These are phyloP conservation scores for Chanos chanos DNA, from an alignment of 2,797 vertebrate species.

Conservation along the genomic window DNA sequence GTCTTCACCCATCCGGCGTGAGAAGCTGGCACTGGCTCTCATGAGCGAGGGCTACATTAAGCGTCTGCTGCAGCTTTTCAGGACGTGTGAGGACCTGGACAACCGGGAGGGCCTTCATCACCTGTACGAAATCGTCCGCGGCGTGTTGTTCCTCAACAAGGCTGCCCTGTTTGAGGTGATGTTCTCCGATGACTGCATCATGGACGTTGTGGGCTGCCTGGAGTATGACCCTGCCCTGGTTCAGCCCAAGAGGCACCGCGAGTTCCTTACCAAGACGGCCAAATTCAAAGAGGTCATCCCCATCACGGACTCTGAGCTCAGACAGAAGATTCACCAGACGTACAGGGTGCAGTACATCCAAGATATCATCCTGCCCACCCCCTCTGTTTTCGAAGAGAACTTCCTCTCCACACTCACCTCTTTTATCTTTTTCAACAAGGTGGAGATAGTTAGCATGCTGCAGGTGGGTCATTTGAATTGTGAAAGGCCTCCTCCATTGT, in stretches of 20 bases:
- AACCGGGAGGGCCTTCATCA: conserved; percentile 96
- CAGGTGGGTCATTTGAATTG: conserved; percentile 71
- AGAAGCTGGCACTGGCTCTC: conserved; percentile 94
- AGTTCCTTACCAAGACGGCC: conserved; percentile 98
- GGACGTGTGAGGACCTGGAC: conserved; percentile 93
- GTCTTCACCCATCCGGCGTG: conserved; percentile 93
- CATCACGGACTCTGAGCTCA: conserved; percentile 97
- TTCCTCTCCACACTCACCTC: conserved; percentile 98
- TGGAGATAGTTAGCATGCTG: conserved; percentile 99
- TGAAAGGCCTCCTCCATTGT: too few species aligned
- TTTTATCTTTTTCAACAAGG: conserved; percentile 99
- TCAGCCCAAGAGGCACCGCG: conserved; percentile 92
- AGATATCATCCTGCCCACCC: conserved; percentile 98
- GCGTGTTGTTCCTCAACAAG: conserved; percentile 98
- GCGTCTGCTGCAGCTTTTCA: conserved; percentile 95
- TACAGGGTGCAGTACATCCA: conserved; percentile 99
- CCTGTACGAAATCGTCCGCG: conserved; percentile 95
- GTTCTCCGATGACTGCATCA: conserved; percentile 99
- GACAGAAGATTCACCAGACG: conserved; percentile 99
- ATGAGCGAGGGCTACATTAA: conserved; percentile 96
- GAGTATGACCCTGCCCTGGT: conserved; percentile 96
- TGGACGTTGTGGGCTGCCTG: conserved; percentile 98
- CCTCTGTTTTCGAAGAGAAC: conserved; percentile 98
- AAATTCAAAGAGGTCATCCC: conserved; percentile 99
- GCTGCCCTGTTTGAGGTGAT: conserved; percentile 97